Percentiles rank a stretch among this genome's conserved stretches.
Evolutionary conservation across 2,113 vertebrate species (phyloP).

Genomic region (Protomyctophum bolini): DNA sequence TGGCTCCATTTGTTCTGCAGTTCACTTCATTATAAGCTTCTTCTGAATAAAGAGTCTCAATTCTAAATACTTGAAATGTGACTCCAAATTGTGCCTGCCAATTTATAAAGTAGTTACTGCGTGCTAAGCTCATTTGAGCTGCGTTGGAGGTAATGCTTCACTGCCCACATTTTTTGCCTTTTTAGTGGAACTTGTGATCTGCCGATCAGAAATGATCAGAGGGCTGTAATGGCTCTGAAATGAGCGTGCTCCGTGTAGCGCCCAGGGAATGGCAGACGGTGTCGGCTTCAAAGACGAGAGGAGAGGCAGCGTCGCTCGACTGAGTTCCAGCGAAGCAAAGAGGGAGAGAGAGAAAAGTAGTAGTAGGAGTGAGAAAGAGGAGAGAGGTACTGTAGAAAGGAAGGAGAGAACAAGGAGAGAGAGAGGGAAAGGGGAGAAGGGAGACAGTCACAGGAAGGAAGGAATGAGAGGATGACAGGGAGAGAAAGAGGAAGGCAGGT

Average conservation of each 20-base stretch:
- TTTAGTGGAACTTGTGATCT: slow-evolving; percentile 40
- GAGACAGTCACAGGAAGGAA: not conserved
- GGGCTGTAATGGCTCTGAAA: slow-evolving; percentile 16
- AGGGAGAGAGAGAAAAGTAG: not conserved
- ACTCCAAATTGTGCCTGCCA: slow-evolving; percentile 17
- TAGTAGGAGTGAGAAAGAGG: not conserved
- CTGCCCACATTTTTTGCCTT: not conserved
- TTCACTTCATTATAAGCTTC: not conserved
- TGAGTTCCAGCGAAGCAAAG: slow-evolving; percentile 57
- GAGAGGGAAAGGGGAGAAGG: not conserved
- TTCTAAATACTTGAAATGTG: not conserved
- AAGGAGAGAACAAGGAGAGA: not conserved
- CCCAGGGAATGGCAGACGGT: slow-evolving; percentile 15
- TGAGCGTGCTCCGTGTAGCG: slow-evolving; percentile 35
- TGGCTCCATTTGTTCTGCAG: not conserved
- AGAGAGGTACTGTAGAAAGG: not conserved
- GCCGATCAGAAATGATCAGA: slow-evolving; percentile 32
- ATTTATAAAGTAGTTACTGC: not conserved
- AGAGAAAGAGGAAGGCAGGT: slow-evolving; percentile 26
- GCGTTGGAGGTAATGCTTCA: not conserved
- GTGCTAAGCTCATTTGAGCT: slow-evolving; percentile 2
- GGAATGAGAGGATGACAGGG: not conserved
- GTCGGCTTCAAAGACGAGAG: slow-evolving; percentile 43
- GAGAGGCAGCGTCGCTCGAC: slow-evolving; percentile 44
- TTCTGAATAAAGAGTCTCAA: not conserved